Conservation (phyloP, 2,113 vertebrate species). For the Apodemus speciosus region DNA sequence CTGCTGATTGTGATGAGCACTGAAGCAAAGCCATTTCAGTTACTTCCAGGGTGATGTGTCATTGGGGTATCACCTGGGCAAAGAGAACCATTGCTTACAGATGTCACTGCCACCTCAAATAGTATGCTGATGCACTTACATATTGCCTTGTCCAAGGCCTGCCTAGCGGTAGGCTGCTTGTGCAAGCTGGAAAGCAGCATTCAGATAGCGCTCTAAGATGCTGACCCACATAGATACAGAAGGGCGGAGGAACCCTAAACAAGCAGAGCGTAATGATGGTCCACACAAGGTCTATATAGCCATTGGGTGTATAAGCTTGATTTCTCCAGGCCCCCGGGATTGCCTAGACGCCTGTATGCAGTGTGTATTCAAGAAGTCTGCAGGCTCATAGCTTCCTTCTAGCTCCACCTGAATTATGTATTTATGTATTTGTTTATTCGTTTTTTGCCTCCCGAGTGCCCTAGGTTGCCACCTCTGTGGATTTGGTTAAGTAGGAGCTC, state of each 20-base stretch:
- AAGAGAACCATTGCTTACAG: not conserved
- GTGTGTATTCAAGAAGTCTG: not conserved
- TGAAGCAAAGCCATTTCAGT: not conserved
- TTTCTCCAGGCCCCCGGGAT: not conserved
- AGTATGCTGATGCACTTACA: not conserved
- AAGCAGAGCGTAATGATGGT: not conserved
- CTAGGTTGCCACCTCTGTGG: not conserved
- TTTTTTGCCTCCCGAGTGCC: not conserved
- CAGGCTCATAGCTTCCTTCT: too few relatives aligned
- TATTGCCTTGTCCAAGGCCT: not conserved
- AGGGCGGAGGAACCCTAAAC: not conserved
- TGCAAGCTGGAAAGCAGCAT: not conserved
- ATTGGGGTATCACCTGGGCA: not conserved
- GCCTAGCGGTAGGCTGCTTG: not conserved
- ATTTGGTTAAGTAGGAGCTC: not conserved
- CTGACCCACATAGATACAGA: not conserved
- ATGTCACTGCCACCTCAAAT: too few relatives aligned
- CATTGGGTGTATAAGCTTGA: not conserved
- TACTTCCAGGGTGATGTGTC: not conserved
- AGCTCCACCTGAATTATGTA: not conserved
- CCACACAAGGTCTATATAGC: accelerated
- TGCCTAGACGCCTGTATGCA: not conserved
- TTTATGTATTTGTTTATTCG: too few relatives aligned
- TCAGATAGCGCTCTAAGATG: not conserved
- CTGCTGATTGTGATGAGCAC: too few relatives aligned